Base-by-base conservation (phyloP, 2,888 invertebrate genomes). In the Cartodere bifasciata region DNA sequence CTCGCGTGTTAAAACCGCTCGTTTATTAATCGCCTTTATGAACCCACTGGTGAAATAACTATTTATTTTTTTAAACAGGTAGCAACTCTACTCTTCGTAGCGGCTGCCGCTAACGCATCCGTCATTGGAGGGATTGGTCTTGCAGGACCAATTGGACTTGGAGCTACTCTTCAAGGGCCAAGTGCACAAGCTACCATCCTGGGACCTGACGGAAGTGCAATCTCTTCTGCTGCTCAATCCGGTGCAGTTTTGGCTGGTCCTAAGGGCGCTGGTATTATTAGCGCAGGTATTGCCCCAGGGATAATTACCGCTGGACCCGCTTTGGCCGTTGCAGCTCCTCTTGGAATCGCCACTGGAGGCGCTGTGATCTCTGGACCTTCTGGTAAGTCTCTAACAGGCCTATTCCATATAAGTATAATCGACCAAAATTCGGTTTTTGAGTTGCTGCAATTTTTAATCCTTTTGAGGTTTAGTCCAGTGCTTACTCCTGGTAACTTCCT, bases 201-300 rank as follows among this genome's bases (percentile, higher is more conserved):
- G 4, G 51, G 50, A 11, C 46, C 50, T 12, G 48, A 63, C 65
- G 14, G 52, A 49, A 7, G 57, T 60, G 2, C 64, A 60, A 4
- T 56, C 59, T 4, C 56, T 60, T 2, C 60, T 59, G 9, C 58
- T 59, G 9, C 62, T 61, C 28, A 35, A 22, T 39, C 34, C 16
- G 44, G 44, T 9, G 31, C 37, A 7, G 26, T 45, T 6, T 36
- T 35, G 1, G 40, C 41, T 5, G 37, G 40, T 9, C 30, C 48
- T n/a, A 35, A 34, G 26, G 37, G 44, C 20, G 49, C 40, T 25
- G 43, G 45, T 13, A 39, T 32, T 7, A 40, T 49, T 7, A 29
- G 41, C 11, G 42, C 46, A 6, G 47, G 44, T 14, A 43, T 39
- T n/a, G 14, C 31, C 7, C 38, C 39, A n/a, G 43, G 35, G 5